These are phyloP conservation scores for Adelges cooleyi DNA, from an alignment of 1,140 invertebrate genomes.

Conservation along the genomic window DNA sequence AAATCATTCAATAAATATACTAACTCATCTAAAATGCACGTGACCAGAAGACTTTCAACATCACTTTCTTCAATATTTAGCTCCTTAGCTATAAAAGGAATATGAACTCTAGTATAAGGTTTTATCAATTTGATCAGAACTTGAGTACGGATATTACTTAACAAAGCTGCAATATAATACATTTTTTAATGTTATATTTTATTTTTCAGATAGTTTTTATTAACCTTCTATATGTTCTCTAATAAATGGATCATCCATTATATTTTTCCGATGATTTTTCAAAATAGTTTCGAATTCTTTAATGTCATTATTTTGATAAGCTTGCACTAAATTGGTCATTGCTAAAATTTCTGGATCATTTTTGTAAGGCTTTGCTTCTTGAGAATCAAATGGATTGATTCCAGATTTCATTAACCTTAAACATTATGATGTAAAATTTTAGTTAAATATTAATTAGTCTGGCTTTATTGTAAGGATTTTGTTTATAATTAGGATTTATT, in stretches of 20 bases:
- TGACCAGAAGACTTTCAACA: slow-evolving; percentile 95
- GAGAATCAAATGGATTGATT: slow-evolving; percentile 99
- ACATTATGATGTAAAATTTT: not conserved
- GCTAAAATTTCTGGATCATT: slow-evolving; percentile 98
- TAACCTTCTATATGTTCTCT: slow-evolving; percentile 92
- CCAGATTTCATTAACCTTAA: slow-evolving; percentile 95
- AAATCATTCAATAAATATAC: slow-evolving; percentile 33
- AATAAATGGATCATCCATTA: slow-evolving; percentile 99
- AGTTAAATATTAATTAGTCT: no score
- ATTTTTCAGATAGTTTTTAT: not conserved
- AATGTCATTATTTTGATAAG: slow-evolving; percentile 99
- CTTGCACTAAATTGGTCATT: slow-evolving; percentile 97
- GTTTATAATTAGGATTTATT: no score
- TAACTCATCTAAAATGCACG: slow-evolving; percentile 94
- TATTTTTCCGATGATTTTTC: slow-evolving; percentile 86
- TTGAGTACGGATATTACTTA: slow-evolving; percentile 95
- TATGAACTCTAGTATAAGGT: slow-evolving; percentile 95
- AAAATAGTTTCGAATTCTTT: slow-evolving; percentile 97
- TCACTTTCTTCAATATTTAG: slow-evolving; percentile 92
- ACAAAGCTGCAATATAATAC: slow-evolving; percentile 57
- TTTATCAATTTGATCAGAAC: slow-evolving; percentile 93
- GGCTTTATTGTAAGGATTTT: no score
- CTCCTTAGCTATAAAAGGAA: slow-evolving; percentile 95
- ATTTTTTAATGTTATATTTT: not conserved
- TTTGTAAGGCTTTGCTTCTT: slow-evolving; percentile 99